A percentile compares a stretch with the other conserved stretches of the same genome.
phyloP scores from a whole-genome alignment of 1,140 invertebrate genomes.

The Lepidurus packardi region DNA sequence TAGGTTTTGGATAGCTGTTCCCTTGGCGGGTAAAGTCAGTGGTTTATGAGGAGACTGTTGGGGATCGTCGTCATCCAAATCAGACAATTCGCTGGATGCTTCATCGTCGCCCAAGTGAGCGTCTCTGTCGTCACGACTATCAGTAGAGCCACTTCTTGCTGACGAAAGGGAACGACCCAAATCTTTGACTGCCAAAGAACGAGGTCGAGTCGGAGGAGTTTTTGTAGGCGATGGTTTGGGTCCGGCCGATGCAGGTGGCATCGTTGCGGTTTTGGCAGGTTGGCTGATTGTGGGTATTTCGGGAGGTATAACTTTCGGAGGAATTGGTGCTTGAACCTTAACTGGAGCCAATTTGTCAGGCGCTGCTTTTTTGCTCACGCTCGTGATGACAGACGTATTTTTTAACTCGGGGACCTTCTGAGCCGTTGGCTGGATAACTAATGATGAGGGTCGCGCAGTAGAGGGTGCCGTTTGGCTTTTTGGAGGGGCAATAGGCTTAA shows the following conservation, averaged over 20 bases:
- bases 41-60: not conserved
- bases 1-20: conserved; percentile 22
- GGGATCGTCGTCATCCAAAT: conserved; percentile 16
- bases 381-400: not conserved
- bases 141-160: not conserved
- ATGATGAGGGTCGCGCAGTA: not conserved
- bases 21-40: not conserved
- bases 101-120: conserved; percentile 27
- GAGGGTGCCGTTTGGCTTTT: not conserved
- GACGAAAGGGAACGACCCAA: conserved; percentile 24
- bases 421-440: not conserved
- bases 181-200: conserved; percentile 9
- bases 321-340: not conserved
- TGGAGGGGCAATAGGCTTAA: not conserved
- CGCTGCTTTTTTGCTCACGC: not conserved
- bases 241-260: not conserved
- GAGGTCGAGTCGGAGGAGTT: not conserved
- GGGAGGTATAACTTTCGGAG: not conserved
- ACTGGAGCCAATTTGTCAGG: not conserved
- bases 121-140: conserved; percentile 21
- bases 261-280: not conserved
- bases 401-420: not conserved
- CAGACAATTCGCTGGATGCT: conserved; percentile 16
- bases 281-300: not conserved
- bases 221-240: not conserved